Evolutionary conservation across 2,797 vertebrate species (phyloP).

Genomic region (Eutrigla gurnardus): DNA sequence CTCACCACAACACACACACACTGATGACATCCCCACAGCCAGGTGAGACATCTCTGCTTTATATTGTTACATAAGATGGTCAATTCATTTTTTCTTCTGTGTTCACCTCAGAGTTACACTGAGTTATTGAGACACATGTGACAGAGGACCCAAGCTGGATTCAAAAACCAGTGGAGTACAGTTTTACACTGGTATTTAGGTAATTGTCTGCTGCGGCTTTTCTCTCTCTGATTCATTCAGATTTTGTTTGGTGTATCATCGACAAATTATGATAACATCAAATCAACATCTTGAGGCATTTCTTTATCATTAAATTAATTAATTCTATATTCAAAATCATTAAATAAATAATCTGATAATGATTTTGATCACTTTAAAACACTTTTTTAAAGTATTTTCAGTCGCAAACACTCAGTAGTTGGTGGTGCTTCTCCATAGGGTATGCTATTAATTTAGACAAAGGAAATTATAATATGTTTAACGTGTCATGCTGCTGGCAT

Average conservation of each 20-base stretch:
- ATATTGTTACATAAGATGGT: background rate
- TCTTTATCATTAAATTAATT: background rate
- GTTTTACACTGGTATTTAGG: background rate
- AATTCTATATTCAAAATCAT: no score
- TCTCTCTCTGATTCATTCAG: background rate
- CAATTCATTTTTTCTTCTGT: background rate
- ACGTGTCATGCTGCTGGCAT: no score
- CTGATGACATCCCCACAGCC: slow-evolving; percentile 65
- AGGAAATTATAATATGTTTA: no score
- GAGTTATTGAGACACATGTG: background rate
- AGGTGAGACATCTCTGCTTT: slow-evolving; percentile 67
- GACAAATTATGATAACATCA: background rate
- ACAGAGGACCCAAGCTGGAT: background rate
- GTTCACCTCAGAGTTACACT: background rate
- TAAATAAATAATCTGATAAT: no score
- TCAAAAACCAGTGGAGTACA: background rate
- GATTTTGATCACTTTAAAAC: no score
- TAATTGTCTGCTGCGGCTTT: background rate
- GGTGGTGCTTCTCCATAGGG: background rate
- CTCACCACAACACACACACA: slow-evolving; percentile 65
- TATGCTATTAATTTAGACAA: background rate
- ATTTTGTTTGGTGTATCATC: background rate
- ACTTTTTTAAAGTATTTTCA: no score
- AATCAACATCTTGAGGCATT: background rate
- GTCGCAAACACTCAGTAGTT: no score